These are phyloP conservation scores for Spatulosminthurus flaviceps DNA, from an alignment of 2,888 invertebrate species.

Conservation along the genomic window DNA sequence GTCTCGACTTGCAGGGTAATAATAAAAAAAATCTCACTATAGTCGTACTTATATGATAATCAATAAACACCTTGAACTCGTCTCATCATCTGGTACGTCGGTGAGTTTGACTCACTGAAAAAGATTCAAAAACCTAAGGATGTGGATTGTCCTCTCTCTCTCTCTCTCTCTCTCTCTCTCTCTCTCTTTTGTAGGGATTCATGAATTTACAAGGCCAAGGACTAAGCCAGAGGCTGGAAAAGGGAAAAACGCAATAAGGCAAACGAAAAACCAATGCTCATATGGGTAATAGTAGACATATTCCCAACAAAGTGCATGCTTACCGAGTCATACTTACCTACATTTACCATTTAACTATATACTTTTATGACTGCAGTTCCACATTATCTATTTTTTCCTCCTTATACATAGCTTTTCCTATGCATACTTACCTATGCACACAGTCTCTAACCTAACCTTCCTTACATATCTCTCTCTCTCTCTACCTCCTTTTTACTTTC, in stretches of 20 bases:
- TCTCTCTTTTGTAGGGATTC: slow-evolving; percentile 32
- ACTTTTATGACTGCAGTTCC: slow-evolving; percentile 39
- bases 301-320: slow-evolving; percentile 15
- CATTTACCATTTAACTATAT: slow-evolving; percentile 36
- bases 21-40: slow-evolving; percentile 37
- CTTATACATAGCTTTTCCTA: neutral
- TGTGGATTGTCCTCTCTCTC: slow-evolving; percentile 7
- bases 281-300: slow-evolving; percentile 40
- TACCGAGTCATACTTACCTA: slow-evolving; percentile 40
- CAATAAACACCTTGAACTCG: slow-evolving; percentile 52
- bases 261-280: slow-evolving; percentile 41
- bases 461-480: too few relatives aligned
- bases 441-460: too few relatives aligned
- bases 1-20: slow-evolving; percentile 24
- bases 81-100: slow-evolving; percentile 43
- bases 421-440: too few relatives aligned
- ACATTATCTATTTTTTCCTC: neutral
- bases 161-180: slow-evolving; percentile 19
- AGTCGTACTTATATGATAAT: too few relatives aligned
- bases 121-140: slow-evolving; percentile 31
- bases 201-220: slow-evolving; percentile 51
- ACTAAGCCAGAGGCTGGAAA: slow-evolving; percentile 51
- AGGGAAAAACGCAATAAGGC: slow-evolving; percentile 32
- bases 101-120: slow-evolving; percentile 41
- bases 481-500: too few relatives aligned